phyloP scores from a whole-genome alignment of 1,140 invertebrate species.

The Scaptomyza hsui region DNA sequence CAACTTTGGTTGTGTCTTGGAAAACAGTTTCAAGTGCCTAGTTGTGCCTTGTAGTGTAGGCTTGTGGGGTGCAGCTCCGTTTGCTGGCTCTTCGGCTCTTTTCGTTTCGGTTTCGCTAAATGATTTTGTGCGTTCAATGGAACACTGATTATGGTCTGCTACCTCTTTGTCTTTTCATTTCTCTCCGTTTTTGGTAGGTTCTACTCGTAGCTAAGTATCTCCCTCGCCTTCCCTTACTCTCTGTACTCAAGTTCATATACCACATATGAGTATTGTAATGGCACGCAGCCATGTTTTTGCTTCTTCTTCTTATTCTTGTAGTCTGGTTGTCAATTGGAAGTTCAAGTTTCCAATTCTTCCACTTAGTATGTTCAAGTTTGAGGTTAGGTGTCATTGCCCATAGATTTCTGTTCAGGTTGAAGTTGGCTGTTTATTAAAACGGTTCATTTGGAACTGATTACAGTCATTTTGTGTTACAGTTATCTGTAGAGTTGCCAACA shows the following conservation, averaged over 20 bases:
- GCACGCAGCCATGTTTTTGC: constrained; percentile 65
- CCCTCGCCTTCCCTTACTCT: neutral
- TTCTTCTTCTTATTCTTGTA: neutral
- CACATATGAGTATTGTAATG: constrained; percentile 57
- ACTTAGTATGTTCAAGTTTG: constrained; percentile 42
- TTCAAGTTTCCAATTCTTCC: constrained; percentile 59
- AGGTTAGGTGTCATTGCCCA: constrained; percentile 54
- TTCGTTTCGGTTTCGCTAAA: constrained; percentile 83
- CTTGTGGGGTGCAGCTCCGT: constrained; percentile 64
- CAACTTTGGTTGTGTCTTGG: constrained; percentile 64
- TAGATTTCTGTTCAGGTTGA: constrained; percentile 3
- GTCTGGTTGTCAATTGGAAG: constrained; percentile 63
- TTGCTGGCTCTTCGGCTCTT: constrained; percentile 48
- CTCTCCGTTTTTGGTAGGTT: constrained; percentile 66
- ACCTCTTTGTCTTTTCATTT: constrained; percentile 58
- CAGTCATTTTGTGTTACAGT: constrained; percentile 50
- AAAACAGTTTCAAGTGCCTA: constrained; percentile 77
- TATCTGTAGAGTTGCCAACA: constrained; percentile 38
- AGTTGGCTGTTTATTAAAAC: constrained; percentile 16
- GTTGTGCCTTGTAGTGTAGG: constrained; percentile 40
- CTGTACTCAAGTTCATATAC: constrained; percentile 76
- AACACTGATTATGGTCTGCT: constrained; percentile 82
- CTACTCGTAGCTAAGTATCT: constrained; percentile 19
- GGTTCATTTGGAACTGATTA: constrained; percentile 66
- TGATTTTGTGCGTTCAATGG: constrained; percentile 84